Evolutionary conservation across 2,797 vertebrate genomes (phyloP), one percentile per base, ranked within the genome.

Genomic region (Rhinoraja longicauda): DNA sequence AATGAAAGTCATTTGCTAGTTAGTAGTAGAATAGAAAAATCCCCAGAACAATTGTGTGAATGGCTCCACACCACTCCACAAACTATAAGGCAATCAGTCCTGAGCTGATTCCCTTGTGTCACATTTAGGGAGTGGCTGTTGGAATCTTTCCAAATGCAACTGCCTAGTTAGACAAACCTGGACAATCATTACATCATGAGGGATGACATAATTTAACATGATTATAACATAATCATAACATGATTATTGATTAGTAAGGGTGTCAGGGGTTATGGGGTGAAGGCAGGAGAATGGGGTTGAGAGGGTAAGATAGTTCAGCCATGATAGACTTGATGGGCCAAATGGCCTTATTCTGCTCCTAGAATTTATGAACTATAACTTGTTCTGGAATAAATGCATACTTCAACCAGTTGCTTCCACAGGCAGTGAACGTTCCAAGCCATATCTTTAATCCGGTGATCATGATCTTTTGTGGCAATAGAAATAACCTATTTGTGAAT

Each of bases 381-480:
- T 72, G 26, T 15, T 91, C 70, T 73, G 26, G 9, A 7, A 36
- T 39, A 53, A 67, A 73, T 26, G 70, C 67, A 75, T 73, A 73
- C 53, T 73, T 15, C 90, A 75, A 53, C 59, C n/a, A 15, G 9
- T 91, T 90, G 45, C 32, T 73, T 91, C 70, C 39, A 73, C 84
- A 53, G 19, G 90, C 45, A 53, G 21, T 91, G 53, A 73, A 73
- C 29, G 36, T 3, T 73, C n/a, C 9, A 70, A 90, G 29, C 24
- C 73, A 29, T 91, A 91, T 45, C 67, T 91, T 53, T 73, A 73
- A 45, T n/a, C 2, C n/a, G 70, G n/a, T 70, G 15, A 70, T 36
- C 24, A 39, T 73, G 8, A 91, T 91, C 67, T 45, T 73, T 91
- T 73, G 70, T 91, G 88, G 32, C 36, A 70, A 91, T 64, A 72